Conservation (phyloP, 2,113 vertebrate species). For the Thalassarche chlororhynchos region DNA sequence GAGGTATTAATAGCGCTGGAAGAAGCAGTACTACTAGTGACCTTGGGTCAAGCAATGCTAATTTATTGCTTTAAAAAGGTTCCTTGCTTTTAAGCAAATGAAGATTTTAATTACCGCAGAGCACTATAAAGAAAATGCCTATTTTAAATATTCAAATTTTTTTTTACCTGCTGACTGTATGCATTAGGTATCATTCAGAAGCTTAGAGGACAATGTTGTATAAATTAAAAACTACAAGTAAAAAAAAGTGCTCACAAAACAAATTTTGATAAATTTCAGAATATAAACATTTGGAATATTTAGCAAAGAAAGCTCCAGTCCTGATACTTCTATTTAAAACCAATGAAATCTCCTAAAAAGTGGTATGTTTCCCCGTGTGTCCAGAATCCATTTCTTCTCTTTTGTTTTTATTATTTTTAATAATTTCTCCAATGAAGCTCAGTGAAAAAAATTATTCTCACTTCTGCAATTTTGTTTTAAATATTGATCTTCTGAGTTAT, state of each 20-base stretch:
- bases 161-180: constrained; percentile 55
- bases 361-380: not conserved
- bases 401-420: not conserved
- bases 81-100: constrained; percentile 71
- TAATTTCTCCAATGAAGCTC: not conserved
- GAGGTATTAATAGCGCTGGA: constrained; percentile 57
- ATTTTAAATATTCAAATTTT: constrained; percentile 61
- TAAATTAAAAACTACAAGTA: constrained; percentile 41
- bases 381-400: not conserved
- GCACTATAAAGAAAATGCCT: constrained; percentile 52
- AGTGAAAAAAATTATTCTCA: not conserved
- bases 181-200: constrained; percentile 51
- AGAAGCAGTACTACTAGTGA: constrained; percentile 51
- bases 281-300: not conserved
- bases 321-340: not conserved
- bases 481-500: not conserved
- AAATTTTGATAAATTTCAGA: not conserved
- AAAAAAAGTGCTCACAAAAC: not conserved
- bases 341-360: not conserved
- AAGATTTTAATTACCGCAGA: constrained; percentile 65
- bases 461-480: constrained; percentile 13
- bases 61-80: constrained; percentile 64
- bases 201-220: constrained; percentile 34
- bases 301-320: not conserved
- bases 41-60: constrained; percentile 58